These are phyloP conservation scores for Achroia grisella DNA, from an alignment of 1,140 invertebrate genomes.

Conservation along the genomic window DNA sequence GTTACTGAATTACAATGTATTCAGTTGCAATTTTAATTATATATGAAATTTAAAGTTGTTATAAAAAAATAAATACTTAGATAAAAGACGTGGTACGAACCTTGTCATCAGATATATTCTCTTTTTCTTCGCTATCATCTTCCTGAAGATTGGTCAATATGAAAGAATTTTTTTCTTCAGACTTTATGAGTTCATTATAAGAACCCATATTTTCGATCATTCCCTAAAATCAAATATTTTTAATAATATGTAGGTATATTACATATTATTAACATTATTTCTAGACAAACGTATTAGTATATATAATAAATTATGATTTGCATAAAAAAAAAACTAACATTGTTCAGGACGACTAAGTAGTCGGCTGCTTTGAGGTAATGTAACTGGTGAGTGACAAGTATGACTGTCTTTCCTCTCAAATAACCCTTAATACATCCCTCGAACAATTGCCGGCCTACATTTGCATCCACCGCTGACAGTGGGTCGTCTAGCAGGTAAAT, in stretches of 20 bases:
- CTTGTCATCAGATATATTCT: conserved; percentile 24
- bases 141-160: conserved; percentile 35
- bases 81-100: too few species aligned
- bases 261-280: too few species aligned
- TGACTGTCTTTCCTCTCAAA: conserved; percentile 79
- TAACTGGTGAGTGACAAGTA: conserved; percentile 91
- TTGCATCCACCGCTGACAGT: conserved; percentile 85
- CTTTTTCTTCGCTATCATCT: conserved; percentile 28
- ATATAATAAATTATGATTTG: background rate
- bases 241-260: too few species aligned
- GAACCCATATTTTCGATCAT: conserved; percentile 66
- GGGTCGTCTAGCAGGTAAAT: conserved; percentile 82
- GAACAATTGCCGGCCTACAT: conserved; percentile 86
- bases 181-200: conserved; percentile 73
- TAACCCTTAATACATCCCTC: conserved; percentile 80
- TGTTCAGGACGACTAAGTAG: conserved; percentile 83
- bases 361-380: conserved; percentile 84
- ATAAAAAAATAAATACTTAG: too few species aligned
- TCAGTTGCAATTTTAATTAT: too few species aligned
- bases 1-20: too few species aligned
- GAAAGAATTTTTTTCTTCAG: conserved; percentile 65
- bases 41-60: too few species aligned
- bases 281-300: too few species aligned
- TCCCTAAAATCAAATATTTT: conserved; percentile 66
- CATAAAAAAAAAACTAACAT: conserved; percentile 67